phyloP scores from a whole-genome alignment of 2,797 vertebrate genomes.

The Acipenser ruthenus region DNA sequence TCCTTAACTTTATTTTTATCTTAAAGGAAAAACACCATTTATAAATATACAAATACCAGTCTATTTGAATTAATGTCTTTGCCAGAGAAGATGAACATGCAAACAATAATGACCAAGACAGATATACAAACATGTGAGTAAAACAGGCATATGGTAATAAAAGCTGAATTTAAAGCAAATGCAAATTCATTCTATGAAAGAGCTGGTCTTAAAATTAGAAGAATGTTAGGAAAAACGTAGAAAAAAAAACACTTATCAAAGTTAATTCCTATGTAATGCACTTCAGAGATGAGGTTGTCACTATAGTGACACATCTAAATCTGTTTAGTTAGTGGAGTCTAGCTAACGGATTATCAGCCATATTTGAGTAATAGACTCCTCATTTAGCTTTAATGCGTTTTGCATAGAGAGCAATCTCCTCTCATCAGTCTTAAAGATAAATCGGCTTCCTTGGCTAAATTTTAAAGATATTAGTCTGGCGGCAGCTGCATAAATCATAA shows the following conservation, averaged over 20 bases:
- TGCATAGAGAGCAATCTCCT: constrained; percentile 89
- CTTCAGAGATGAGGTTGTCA: constrained; percentile 40
- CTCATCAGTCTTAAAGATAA: constrained; percentile 96
- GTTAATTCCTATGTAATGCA: constrained; percentile 50
- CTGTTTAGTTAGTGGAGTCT: constrained; percentile 82
- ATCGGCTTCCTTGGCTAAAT: constrained; percentile 79
- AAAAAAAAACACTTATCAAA: constrained; percentile 16
- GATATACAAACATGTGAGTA: constrained; percentile 8
- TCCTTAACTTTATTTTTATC: too few species aligned
- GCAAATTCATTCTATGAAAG: constrained; percentile 60
- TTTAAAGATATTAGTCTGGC: constrained; percentile 84
- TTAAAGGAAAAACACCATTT: too few species aligned
- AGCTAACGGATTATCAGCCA: constrained; percentile 83
- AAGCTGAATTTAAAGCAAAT: constrained; percentile 23
- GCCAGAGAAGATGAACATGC: too few species aligned
- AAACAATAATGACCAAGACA: neutral
- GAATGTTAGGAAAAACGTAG: constrained; percentile 16
- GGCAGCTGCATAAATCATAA: constrained; percentile 89
- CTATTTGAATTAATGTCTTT: too few species aligned
- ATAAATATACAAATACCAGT: too few species aligned
- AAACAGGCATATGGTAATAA: constrained; percentile 20
- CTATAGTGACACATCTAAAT: constrained; percentile 65
- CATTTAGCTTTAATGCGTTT: constrained; percentile 95
- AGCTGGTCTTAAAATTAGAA: constrained; percentile 21
- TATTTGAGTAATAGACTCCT: constrained; percentile 95